Evolutionary conservation across 2,113 vertebrate species (phyloP).

Genomic region (Gorilla gorilla): DNA sequence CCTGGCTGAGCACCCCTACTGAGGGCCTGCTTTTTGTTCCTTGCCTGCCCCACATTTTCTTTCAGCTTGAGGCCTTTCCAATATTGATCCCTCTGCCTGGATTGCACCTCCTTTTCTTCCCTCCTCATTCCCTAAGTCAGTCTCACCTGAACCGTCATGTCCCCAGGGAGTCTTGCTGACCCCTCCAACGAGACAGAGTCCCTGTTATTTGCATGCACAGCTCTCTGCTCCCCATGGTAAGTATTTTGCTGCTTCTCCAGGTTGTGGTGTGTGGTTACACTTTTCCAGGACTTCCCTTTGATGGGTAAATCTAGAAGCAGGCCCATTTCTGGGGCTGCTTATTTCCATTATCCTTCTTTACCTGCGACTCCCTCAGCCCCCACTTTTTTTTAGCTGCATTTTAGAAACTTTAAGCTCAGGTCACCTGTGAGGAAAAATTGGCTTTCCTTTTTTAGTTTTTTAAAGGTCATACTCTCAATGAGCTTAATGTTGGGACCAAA

Average conservation of each 20-base stretch:
- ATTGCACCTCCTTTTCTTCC: too few species aligned
- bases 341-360: neutral
- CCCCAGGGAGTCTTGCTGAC: neutral
- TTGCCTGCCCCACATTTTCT: neutral
- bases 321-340: neutral
- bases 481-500: slow-evolving; percentile 16
- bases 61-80: neutral
- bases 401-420: slow-evolving; percentile 38
- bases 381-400: neutral
- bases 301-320: neutral
- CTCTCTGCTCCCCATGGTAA: neutral
- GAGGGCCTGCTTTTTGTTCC: neutral
- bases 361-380: neutral
- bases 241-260: neutral
- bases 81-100: neutral
- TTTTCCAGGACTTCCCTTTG: neutral
- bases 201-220: fast-evolving
- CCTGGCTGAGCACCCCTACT: neutral
- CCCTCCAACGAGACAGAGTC: neutral
- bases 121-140: neutral
- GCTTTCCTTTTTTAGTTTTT: neutral
- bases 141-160: neutral
- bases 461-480: slow-evolving; percentile 34
- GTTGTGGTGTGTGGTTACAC: too few species aligned
- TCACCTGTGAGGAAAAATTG: slow-evolving; percentile 18